Evolutionary conservation across 2,888 invertebrate species (phyloP), one percentile per base, ranked within the genome.

Genomic region (Pasiphila rectangulata): DNA sequence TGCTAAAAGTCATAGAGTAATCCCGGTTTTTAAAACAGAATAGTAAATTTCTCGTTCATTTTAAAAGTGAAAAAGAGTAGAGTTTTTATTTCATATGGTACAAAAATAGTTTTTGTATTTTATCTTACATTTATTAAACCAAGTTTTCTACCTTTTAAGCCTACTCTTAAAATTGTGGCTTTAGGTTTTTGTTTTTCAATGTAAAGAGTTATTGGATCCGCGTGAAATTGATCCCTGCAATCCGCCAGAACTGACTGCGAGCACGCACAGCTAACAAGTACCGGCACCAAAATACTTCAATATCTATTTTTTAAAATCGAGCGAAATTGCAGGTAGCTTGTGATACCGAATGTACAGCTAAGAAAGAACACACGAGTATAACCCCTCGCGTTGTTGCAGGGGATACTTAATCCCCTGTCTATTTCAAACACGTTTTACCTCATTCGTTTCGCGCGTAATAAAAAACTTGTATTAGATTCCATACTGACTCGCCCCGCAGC

Each of bases 381-480:
- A 60, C 74, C 82, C 76, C 72, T 69, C 67, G 55, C 59, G 54
- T 51, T 66, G 66, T 61, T 63, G 69, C 69, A 76, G 81, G 85
- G 86, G 85, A 79, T 75, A 82, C 77, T 79, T 87, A 86, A 87
- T 85, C 87, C 87, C 83, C 84, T 80, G 87, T 85, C 87, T 85
- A 85, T 86, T 83, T 85, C 84, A 81, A 86, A 88, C 87, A 87
- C 86, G 86, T 87, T 86, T 85, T 78, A 83, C 85, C 78, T 86
- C 86, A 86, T 85, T 83, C 85, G 80, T 80, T 81, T 79, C 79
- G 79, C 81, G 79, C 75, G 75, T 74, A 68, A 84, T 74, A 85
- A 87, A 87, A 86, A 82, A 79, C 68, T 67, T 74, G 83, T 84
- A 86, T 86, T 85, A 82, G 83, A 86, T 85, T 84, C 81, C 83